Evolutionary conservation across 2,888 invertebrate species (phyloP), one percentile per base, ranked within the genome.

Genomic region (Plusia festucae): DNA sequence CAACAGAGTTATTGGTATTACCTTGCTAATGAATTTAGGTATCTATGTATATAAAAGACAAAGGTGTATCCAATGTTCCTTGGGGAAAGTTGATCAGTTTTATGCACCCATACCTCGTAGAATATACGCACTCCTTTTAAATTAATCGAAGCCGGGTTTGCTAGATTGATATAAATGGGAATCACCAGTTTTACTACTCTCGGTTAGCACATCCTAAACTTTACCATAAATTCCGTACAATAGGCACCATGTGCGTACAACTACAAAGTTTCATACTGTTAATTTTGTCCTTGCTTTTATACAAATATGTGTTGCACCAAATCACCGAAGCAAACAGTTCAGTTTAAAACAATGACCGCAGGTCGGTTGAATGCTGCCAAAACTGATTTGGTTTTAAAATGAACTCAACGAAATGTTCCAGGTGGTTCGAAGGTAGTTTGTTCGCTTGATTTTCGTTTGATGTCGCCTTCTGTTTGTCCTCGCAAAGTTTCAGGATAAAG

Each of bases 321-420:
- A 46, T 34, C 34, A 34, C 40, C 40, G 34, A 40, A 40, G n/a
- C n/a, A 40, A n/a, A 6, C 40, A 2, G 15, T n/a, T 40, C 6
- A 40, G n/a, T 40, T 40, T n/a, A 51, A 78, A 68, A 73, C 70
- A 53, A 24, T 49, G 61, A 66, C 68, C 70, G 55, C 74, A 56
- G 51, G 61, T 62, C 76, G 73, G 70, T 67, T 44, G 68, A 30
- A 49, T 73, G 75, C 73, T 80, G 79, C 77, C 82, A 81, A 76
- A 79, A 70, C 80, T 79, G 81, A 78, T 82, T 82, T 82, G 82
- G 70, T 82, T 79, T 82, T 82, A 68, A 82, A 82, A 82, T 82
- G 72, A 80, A 70, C 55, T 6, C 27, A 16, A 49, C 18, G 0
- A 11, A 49, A 3, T 54, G 53, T 22, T 66, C 58, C 62, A 73